Percentiles rank a stretch among this genome's conserved stretches.
Conservation (phyloP, 1,140 invertebrate species). For the Hetaerina americana region DNA sequence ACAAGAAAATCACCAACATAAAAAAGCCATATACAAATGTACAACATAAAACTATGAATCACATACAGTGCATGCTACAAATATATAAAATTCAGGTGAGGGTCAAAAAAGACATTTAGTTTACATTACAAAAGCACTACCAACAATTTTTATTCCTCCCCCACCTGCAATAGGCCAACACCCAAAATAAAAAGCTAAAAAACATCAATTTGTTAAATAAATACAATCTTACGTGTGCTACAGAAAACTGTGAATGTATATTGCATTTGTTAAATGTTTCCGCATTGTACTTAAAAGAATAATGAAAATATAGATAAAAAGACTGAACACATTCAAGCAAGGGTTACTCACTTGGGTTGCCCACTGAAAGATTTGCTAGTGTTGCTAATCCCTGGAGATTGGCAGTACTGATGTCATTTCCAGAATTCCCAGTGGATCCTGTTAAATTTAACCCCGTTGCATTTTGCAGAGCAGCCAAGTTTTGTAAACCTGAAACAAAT, state of each 20-base stretch:
- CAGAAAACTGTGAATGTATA: conserved; percentile 10
- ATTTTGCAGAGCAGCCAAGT: conserved; percentile 20
- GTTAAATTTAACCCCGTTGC: conserved; percentile 16
- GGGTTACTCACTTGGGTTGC: conserved; percentile 30
- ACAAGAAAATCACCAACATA: background rate
- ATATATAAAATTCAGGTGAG: background rate
- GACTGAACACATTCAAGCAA: background rate
- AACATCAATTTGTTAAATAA: conserved; percentile 1
- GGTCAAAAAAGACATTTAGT: background rate
- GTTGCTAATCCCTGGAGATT: conserved; percentile 49
- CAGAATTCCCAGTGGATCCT: conserved; percentile 24
- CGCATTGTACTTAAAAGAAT: conserved; percentile 19
- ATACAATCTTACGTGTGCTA: background rate
- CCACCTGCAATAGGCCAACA: background rate
- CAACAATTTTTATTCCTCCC: background rate
- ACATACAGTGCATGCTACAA: background rate
- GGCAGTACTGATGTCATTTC: conserved; percentile 36
- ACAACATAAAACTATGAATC: background rate
- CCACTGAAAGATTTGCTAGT: conserved; percentile 37
- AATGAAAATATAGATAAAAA: conserved; percentile 3
- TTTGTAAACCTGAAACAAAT: conserved; percentile 22
- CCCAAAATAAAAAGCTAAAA: background rate
- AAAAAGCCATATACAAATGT: background rate
- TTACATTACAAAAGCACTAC: background rate
- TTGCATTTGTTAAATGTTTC: conserved; percentile 31